These are phyloP conservation scores for Cygnus atratus DNA, from an alignment of 2,113 vertebrate species.

Conservation along the genomic window DNA sequence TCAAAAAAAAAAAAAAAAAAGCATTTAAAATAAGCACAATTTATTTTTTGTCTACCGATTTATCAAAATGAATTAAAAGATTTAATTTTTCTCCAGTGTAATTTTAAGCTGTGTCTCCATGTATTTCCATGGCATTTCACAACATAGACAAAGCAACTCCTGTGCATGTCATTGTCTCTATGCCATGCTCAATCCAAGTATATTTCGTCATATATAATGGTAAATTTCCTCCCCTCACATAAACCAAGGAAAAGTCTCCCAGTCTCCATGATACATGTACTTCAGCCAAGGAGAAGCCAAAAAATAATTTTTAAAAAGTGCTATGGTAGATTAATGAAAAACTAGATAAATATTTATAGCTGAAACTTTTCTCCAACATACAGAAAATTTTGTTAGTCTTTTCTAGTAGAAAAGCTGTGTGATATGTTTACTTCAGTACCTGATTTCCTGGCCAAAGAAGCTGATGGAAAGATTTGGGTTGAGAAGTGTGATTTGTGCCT, in stretches of 20 bases:
- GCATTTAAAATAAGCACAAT: background rate
- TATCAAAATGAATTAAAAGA: background rate
- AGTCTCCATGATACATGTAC: background rate
- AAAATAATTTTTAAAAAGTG: background rate
- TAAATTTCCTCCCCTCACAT: rapidly evolving
- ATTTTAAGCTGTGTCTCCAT: background rate
- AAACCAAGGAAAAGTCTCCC: background rate
- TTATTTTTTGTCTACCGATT: background rate
- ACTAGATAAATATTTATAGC: background rate
- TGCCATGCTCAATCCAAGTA: background rate
- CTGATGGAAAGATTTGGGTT: background rate
- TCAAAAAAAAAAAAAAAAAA: background rate
- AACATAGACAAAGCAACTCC: background rate
- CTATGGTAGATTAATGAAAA: background rate
- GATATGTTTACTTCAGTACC: background rate
- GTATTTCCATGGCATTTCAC: background rate
- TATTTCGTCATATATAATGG: background rate
- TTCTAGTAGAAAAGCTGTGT: background rate
- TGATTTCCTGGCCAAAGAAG: background rate
- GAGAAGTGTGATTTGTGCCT: background rate
- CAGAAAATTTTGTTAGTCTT: background rate
- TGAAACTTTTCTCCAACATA: background rate
- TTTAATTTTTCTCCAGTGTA: background rate
- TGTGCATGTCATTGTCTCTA: background rate
- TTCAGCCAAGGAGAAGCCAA: background rate